Conservation (phyloP, 2,888 invertebrate species). For the Nephrocerus scutellatus region DNA sequence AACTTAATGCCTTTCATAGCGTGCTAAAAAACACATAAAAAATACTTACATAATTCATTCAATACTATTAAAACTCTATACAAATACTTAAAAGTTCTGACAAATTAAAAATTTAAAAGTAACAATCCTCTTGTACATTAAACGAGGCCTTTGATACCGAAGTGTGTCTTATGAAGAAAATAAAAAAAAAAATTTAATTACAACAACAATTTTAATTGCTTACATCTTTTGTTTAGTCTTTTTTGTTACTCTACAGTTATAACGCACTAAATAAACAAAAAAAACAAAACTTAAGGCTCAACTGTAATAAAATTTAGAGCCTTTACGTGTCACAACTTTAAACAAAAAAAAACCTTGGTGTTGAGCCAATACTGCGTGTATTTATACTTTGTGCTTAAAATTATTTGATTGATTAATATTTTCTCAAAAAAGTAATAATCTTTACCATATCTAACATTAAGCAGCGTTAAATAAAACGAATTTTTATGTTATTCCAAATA, state of each 20-base stretch:
- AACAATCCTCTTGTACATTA: constrained; percentile 30
- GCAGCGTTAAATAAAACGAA: too few relatives aligned
- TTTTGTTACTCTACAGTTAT: too few relatives aligned
- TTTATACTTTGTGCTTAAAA: too few relatives aligned
- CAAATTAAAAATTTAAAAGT: constrained; percentile 2
- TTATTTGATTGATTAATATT: too few relatives aligned
- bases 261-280: constrained; percentile 19
- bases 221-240: constrained; percentile 14
- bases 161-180: constrained; percentile 38
- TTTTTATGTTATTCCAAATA: constrained; percentile 21
- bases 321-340: too few relatives aligned
- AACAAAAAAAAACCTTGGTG: too few relatives aligned
- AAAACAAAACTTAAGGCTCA: constrained; percentile 11
- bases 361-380: too few relatives aligned
- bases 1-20: neutral
- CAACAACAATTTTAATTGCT: constrained; percentile 12
- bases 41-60: constrained; percentile 6
- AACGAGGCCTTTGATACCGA: constrained; percentile 43
- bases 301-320: too few relatives aligned
- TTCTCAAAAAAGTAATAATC: too few relatives aligned
- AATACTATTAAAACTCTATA: neutral
- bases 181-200: constrained; percentile 15
- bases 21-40: neutral
- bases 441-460: too few relatives aligned
- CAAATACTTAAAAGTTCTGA: constrained; percentile 6